Evolutionary conservation across 2,888 invertebrate species (phyloP).

Genomic region (Timema cristinae): DNA sequence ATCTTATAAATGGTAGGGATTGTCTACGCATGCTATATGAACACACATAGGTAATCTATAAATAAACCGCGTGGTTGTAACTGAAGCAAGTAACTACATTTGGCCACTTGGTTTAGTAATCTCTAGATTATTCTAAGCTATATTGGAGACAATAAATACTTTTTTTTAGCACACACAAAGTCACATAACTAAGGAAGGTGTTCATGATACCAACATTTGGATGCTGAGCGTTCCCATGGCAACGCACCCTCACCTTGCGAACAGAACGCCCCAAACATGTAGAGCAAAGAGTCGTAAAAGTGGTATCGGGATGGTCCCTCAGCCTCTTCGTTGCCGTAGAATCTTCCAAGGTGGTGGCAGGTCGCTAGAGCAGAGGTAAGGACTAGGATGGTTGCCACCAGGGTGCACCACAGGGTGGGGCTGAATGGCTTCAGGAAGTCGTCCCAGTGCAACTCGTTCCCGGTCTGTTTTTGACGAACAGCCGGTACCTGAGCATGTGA

Average conservation of each 20-base stretch:
- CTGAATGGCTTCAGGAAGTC: slow-evolving; percentile 26
- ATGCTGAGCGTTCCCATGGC: too few relatives aligned
- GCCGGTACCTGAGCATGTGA: slow-evolving; percentile 15
- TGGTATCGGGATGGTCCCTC: slow-evolving; percentile 19
- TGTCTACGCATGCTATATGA: too few relatives aligned
- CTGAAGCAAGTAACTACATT: too few relatives aligned
- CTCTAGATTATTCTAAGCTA: too few relatives aligned
- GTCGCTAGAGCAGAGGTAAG: slow-evolving; percentile 18
- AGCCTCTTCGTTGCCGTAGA: slow-evolving; percentile 20
- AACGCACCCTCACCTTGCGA: slow-evolving; percentile 37
- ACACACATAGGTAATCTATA: too few relatives aligned
- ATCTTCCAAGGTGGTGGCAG: slow-evolving; percentile 21
- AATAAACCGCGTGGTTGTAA: too few relatives aligned
- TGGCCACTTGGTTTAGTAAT: too few relatives aligned
- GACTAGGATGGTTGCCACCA: slow-evolving; percentile 17
- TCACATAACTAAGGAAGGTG: slow-evolving; percentile 5
- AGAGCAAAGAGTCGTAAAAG: slow-evolving; percentile 23
- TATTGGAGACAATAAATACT: too few relatives aligned
- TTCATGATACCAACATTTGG: neutral
- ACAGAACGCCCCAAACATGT: slow-evolving; percentile 37
- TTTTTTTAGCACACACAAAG: neutral
- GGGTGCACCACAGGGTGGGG: slow-evolving; percentile 21
- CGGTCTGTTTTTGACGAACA: slow-evolving; percentile 20
- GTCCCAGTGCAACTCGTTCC: slow-evolving; percentile 18
- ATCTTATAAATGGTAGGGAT: too few relatives aligned